A percentile compares a stretch with the other conserved stretches of the same genome.
Evolutionary conservation across 2,113 vertebrate species (phyloP).

Genomic region (Erinaceus europaeus): DNA sequence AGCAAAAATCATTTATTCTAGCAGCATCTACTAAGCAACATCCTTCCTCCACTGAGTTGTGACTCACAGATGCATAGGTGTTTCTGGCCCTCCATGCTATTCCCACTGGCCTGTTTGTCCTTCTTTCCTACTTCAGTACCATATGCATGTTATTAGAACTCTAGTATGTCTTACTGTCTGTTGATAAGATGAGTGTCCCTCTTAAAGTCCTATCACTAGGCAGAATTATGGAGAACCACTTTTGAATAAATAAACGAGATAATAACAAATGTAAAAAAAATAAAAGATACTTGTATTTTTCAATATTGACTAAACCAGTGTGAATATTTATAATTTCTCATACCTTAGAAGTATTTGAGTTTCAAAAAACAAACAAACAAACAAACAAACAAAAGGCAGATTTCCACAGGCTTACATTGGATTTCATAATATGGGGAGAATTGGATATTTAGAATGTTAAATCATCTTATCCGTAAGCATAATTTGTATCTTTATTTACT

Average conservation of each 20-base stretch:
- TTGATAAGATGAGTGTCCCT: neutral
- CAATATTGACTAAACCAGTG: neutral
- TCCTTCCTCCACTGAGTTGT: neutral
- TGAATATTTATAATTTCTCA: neutral
- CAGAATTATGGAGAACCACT: too few species aligned
- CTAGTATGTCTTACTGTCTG: neutral
- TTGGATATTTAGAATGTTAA: neutral
- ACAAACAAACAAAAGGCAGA: neutral
- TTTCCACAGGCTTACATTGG: neutral
- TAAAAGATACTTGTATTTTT: slow-evolving; percentile 13
- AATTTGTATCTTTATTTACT: slow-evolving; percentile 15
- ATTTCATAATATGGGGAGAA: slow-evolving; percentile 18
- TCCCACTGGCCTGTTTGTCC: neutral
- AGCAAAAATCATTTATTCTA: neutral
- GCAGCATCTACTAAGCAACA: neutral
- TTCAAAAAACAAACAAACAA: too few species aligned
- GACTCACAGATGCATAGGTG: neutral
- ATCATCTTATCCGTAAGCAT: neutral
- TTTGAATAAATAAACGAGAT: too few species aligned
- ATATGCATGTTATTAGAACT: neutral
- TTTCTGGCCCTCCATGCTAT: neutral
- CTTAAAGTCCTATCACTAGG: too few species aligned
- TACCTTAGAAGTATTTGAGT: neutral
- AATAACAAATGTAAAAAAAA: too few species aligned
- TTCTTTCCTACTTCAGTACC: neutral